Percentiles rank a stretch among this genome's conserved stretches.
These are phyloP conservation scores for Atethmia centrago DNA, from an alignment of 2,888 invertebrate species.

Conservation along the genomic window DNA sequence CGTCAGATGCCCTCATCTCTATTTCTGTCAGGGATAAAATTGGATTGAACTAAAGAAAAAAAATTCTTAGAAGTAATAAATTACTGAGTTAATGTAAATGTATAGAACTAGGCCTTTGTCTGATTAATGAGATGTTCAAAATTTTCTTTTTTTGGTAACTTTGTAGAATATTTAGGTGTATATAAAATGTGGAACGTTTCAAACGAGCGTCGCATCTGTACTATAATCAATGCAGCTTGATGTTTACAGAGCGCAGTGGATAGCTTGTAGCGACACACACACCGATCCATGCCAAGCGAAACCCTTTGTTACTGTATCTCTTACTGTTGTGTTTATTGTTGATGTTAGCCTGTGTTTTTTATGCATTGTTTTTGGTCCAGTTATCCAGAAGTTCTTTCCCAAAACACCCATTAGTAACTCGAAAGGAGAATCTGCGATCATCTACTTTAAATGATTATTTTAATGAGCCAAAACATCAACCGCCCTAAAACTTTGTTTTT, in stretches of 20 bases:
- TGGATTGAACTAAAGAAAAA: conserved; percentile 9
- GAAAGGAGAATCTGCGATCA: no score
- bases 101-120: conserved; percentile 43
- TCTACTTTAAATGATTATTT: background rate
- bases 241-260: conserved; percentile 68
- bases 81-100: conserved; percentile 26
- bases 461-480: background rate
- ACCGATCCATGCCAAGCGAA: conserved; percentile 71
- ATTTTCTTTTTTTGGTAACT: conserved; percentile 37
- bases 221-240: conserved; percentile 60
- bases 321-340: conserved; percentile 46
- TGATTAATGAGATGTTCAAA: conserved; percentile 42
- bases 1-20: conserved; percentile 40
- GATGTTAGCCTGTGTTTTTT: background rate
- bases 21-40: conserved; percentile 44
- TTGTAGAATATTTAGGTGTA: no score
- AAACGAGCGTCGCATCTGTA: conserved; percentile 59
- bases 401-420: no score
- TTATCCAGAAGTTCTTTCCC: background rate
- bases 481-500: no score
- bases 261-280: conserved; percentile 63
- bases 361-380: background rate
- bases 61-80: conserved; percentile 37
- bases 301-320: conserved; percentile 74
- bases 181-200: background rate